A percentile compares a stretch with the other conserved stretches of the same genome.
Evolutionary conservation across 2,113 vertebrate genomes (phyloP).

Genomic region (Megaceryle torquata): DNA sequence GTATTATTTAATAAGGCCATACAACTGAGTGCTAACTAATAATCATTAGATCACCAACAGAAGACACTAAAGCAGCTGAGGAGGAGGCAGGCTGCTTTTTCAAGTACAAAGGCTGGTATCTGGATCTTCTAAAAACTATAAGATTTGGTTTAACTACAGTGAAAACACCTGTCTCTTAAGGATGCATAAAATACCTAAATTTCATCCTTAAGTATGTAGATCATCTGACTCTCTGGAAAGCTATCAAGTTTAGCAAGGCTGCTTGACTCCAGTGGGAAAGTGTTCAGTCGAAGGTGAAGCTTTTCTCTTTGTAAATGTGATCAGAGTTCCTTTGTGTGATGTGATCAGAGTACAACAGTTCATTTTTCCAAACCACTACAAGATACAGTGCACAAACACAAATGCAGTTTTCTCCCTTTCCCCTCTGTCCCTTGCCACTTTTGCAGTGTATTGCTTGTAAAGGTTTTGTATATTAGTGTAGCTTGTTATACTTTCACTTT

Average conservation of each 20-base stretch:
- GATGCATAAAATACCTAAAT: not conserved
- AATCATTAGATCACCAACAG: not conserved
- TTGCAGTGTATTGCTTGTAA: not conserved
- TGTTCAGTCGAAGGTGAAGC: not conserved
- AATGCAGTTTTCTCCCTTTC: not conserved
- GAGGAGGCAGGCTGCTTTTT: not conserved
- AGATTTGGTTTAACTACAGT: not conserved
- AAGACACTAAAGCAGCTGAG: not conserved
- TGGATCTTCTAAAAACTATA: not conserved
- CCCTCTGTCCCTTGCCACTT: not conserved
- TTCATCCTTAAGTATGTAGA: not conserved
- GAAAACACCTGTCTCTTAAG: not conserved
- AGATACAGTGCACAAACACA: not conserved
- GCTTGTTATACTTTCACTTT: not conserved
- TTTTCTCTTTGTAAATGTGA: not conserved
- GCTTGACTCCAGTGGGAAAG: not conserved
- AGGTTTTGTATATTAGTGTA: not conserved
- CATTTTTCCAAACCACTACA: not conserved
- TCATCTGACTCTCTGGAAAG: not conserved
- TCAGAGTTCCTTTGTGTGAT: not conserved
- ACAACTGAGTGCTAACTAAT: not conserved
- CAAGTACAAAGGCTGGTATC: not conserved
- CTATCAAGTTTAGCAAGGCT: not conserved
- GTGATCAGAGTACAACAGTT: not conserved
- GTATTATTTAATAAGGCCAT: not conserved